Conservation (phyloP, 2,797 vertebrate genomes). For the Pyrocephalus nanus region DNA sequence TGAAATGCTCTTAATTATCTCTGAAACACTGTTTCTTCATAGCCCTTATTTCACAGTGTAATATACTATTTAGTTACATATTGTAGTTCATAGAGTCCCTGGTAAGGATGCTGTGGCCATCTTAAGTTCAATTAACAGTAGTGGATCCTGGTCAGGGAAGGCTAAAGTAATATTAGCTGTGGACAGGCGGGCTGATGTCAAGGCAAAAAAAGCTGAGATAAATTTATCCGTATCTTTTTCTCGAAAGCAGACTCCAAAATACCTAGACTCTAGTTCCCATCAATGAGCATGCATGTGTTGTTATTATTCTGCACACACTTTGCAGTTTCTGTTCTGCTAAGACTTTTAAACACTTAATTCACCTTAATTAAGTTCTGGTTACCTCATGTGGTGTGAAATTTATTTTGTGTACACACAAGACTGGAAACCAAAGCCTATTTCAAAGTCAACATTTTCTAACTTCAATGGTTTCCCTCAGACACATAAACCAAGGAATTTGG, state of each 20-base stretch:
- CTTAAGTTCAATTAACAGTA: not conserved
- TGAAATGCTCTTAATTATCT: not conserved
- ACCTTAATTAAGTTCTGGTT: slow-evolving; percentile 29
- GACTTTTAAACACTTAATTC: slow-evolving; percentile 42
- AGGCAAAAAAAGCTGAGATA: not conserved
- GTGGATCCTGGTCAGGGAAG: not conserved
- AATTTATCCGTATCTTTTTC: not conserved
- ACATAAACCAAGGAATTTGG: not conserved
- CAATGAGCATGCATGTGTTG: not conserved
- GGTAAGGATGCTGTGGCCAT: not conserved
- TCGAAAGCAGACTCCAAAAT: not conserved
- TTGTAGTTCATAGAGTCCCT: not conserved
- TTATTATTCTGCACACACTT: not conserved
- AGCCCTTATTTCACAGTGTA: not conserved
- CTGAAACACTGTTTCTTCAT: not conserved
- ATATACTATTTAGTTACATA: not conserved
- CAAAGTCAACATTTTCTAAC: slow-evolving; percentile 4
- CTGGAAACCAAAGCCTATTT: slow-evolving; percentile 1
- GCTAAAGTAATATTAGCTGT: not conserved
- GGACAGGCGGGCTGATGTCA: not conserved
- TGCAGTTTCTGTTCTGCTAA: not conserved
- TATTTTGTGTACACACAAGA: slow-evolving; percentile 4
- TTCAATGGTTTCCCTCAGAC: not conserved
- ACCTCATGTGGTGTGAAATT: slow-evolving; percentile 10
- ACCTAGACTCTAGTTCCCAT: not conserved